Evolutionary conservation across 2,888 invertebrate species (phyloP).

Genomic region (Epirrhoe tristata): DNA sequence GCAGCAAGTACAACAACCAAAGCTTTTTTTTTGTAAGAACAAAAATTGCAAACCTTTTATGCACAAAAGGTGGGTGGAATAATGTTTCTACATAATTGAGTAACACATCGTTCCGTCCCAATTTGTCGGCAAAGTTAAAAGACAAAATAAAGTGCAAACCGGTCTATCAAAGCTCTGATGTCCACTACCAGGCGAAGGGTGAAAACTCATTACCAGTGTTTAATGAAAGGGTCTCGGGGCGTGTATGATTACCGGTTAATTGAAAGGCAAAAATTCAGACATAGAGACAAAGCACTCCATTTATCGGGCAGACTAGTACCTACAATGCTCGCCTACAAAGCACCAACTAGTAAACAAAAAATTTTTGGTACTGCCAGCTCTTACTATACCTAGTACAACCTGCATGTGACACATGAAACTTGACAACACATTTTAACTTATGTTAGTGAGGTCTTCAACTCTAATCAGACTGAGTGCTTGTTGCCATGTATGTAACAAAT

Average conservation of each 20-base stretch:
- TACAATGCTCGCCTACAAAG: slow-evolving; percentile 41
- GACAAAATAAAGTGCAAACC: slow-evolving; percentile 66
- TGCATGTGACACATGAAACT: slow-evolving; percentile 37
- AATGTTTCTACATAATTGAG: slow-evolving; percentile 54
- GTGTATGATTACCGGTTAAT: slow-evolving; percentile 84
- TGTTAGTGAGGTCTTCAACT: slow-evolving; percentile 45
- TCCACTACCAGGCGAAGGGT: slow-evolving; percentile 80
- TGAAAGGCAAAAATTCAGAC: slow-evolving; percentile 81
- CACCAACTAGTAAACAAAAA: slow-evolving; percentile 13
- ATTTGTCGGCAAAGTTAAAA: slow-evolving; percentile 67
- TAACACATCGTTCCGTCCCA: slow-evolving; percentile 58
- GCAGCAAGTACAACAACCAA: background rate
- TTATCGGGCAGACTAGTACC: slow-evolving; percentile 58
- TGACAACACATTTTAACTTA: slow-evolving; percentile 26
- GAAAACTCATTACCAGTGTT: slow-evolving; percentile 82
- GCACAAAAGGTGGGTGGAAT: slow-evolving; percentile 15
- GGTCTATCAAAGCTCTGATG: slow-evolving; percentile 73
- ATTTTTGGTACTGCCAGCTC: slow-evolving; percentile 3
- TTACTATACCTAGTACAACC: slow-evolving; percentile 35
- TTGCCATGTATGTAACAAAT: slow-evolving; percentile 79
- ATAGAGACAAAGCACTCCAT: slow-evolving; percentile 69
- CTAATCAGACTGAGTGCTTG: slow-evolving; percentile 80
- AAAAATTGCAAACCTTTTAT: background rate
- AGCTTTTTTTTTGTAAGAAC: too few relatives aligned
- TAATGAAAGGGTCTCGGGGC: slow-evolving; percentile 81